Percentiles rank a stretch among this genome's conserved stretches.
Evolutionary conservation across 2,797 vertebrate genomes (phyloP).

Genomic region (Limnodromus scolopaceus): DNA sequence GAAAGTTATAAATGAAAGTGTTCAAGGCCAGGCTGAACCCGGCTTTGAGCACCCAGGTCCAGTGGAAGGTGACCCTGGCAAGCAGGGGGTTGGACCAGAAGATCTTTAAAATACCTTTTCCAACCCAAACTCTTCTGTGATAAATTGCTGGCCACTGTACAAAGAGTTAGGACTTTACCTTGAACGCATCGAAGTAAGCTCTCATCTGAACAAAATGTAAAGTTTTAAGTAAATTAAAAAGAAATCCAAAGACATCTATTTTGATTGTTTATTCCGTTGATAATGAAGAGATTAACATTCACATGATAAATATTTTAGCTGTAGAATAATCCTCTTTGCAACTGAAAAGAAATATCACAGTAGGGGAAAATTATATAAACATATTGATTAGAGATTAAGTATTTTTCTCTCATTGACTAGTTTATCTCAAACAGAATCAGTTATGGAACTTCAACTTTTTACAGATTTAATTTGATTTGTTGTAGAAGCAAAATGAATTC

Average conservation of each 20-base stretch:
- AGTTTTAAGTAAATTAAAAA: slow-evolving; percentile 62
- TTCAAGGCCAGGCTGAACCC: not conserved
- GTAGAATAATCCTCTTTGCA: slow-evolving; percentile 76
- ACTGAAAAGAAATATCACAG: slow-evolving; percentile 44
- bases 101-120: not conserved
- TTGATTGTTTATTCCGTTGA: slow-evolving; percentile 61
- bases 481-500: slow-evolving; percentile 50
- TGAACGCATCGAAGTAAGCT: not conserved
- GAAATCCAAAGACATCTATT: slow-evolving; percentile 49
- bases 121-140: not conserved
- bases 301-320: slow-evolving; percentile 67
- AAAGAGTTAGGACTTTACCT: not conserved
- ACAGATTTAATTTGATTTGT: slow-evolving; percentile 61
- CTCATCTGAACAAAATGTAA: not conserved
- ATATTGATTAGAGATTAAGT: slow-evolving; percentile 78
- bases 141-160: not conserved
- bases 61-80: not conserved
- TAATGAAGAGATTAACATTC: slow-evolving; percentile 69
- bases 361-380: slow-evolving; percentile 58
- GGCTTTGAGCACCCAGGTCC: not conserved
- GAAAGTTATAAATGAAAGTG: not conserved
- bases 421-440: slow-evolving; percentile 46
- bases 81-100: not conserved
- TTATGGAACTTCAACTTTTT: slow-evolving; percentile 26
- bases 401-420: not conserved